phyloP scores from a whole-genome alignment of 2,888 invertebrate species.

The Apodemia mormo region DNA sequence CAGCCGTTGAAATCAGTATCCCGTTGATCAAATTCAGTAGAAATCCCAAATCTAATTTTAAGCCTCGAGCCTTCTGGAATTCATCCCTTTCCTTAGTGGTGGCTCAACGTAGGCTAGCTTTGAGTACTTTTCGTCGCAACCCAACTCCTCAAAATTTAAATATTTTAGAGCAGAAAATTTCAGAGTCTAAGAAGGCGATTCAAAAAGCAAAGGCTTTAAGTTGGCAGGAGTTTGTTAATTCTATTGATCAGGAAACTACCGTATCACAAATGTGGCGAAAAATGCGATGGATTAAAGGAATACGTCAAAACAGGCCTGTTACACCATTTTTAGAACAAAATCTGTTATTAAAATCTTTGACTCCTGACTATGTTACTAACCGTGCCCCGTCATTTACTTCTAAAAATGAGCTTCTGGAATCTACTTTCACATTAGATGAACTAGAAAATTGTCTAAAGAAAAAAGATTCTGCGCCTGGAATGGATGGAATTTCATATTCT shows the following conservation, averaged over 20 bases:
- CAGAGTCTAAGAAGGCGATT: conserved; percentile 16
- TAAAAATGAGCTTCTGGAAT: too few species aligned
- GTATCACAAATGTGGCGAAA: too few species aligned
- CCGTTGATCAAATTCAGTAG: background rate
- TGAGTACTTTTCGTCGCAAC: background rate
- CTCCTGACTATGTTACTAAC: too few species aligned
- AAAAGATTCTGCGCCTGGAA: conserved; percentile 19
- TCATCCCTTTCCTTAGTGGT: background rate
- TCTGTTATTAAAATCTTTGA: too few species aligned
- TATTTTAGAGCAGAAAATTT: conserved; percentile 24
- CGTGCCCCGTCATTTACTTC: too few species aligned
- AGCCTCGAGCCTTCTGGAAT: too few species aligned
- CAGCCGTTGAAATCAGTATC: background rate
- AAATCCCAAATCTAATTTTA: background rate
- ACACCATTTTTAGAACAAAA: too few species aligned
- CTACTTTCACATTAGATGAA: too few species aligned
- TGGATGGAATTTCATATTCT: conserved; percentile 15
- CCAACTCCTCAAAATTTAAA: conserved; percentile 27
- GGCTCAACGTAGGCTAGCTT: conserved; percentile 6
- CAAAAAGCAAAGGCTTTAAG: conserved; percentile 3
- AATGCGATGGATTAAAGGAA: too few species aligned
- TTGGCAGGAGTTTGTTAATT: conserved; percentile 25
- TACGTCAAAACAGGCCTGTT: too few species aligned
- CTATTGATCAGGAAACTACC: conserved; percentile 6
- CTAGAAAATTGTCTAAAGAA: conserved; percentile 17